Conservation (phyloP, 2,113 vertebrate species). For the Pseudopipra pipra region DNA sequence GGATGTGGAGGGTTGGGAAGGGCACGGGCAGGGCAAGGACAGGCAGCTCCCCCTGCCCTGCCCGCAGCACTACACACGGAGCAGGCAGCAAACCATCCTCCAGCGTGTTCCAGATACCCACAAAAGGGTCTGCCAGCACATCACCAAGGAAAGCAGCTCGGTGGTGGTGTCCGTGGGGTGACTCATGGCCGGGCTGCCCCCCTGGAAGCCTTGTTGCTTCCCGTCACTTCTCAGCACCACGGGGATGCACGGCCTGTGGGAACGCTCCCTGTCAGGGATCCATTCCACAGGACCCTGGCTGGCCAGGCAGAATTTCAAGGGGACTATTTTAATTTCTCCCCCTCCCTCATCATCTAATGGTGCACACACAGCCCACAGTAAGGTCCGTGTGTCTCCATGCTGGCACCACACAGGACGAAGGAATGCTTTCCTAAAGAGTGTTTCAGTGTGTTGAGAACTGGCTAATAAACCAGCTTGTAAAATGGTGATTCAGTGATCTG, state of each 20-base stretch:
- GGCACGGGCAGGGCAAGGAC: background rate
- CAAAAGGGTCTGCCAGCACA: slow-evolving; percentile 69
- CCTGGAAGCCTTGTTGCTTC: background rate
- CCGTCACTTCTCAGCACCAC: background rate
- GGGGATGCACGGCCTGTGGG: rapidly evolving
- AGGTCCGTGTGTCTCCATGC: background rate
- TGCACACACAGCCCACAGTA: background rate
- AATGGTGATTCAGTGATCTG: background rate
- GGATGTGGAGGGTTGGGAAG: rapidly evolving
- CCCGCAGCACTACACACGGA: rapidly evolving
- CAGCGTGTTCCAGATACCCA: slow-evolving; percentile 59
- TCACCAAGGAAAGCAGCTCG: slow-evolving; percentile 64
- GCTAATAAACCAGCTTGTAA: background rate
- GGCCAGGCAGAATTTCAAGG: background rate
- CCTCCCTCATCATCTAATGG: background rate
- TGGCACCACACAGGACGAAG: background rate
- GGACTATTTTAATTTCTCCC: background rate
- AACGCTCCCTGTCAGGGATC: background rate
- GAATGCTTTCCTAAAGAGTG: background rate
- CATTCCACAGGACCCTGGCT: too few species aligned
- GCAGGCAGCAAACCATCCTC: background rate
- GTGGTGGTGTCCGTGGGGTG: slow-evolving; percentile 80
- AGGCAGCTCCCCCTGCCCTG: background rate
- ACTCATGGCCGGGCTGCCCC: background rate
- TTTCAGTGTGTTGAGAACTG: background rate